These are phyloP conservation scores for Campylomormyrus numenius DNA, from an alignment of 2,113 vertebrate species.

Conservation along the genomic window DNA sequence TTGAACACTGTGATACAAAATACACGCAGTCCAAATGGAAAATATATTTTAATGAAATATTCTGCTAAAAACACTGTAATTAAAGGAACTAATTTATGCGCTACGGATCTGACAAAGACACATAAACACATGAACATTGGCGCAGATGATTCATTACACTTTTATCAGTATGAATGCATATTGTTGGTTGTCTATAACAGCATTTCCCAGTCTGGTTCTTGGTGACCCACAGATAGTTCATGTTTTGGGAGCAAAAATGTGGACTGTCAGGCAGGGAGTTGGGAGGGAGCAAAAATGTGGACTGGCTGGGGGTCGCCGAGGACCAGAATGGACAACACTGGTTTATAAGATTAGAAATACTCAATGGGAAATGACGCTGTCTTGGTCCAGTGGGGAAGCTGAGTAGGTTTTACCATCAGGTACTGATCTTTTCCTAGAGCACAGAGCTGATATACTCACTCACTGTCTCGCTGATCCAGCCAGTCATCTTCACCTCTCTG, in stretches of 20 bases:
- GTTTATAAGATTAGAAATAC: not conserved
- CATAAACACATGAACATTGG: not conserved
- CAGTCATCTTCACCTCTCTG: not conserved
- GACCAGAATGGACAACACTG: not conserved
- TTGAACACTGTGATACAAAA: not conserved
- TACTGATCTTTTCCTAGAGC: not conserved
- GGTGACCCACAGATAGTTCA: not conserved
- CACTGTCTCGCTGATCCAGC: not conserved
- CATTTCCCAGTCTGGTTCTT: not conserved
- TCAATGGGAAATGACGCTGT: not conserved
- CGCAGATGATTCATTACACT: not conserved
- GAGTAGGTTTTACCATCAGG: not conserved
- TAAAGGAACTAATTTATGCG: not conserved
- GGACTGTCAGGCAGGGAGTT: not conserved
- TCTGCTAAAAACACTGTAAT: not conserved
- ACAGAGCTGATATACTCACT: not conserved
- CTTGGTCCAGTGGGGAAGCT: not conserved
- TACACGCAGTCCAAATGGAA: not conserved
- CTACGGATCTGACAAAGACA: not conserved
- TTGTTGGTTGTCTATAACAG: not conserved
- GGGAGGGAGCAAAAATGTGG: not conserved
- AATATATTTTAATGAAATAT: not conserved
- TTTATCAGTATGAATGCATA: not conserved
- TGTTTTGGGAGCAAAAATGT: not conserved
- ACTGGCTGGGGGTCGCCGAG: not conserved